Base-by-base conservation (phyloP, 2,888 invertebrate species). In the Ischnura elegans region DNA sequence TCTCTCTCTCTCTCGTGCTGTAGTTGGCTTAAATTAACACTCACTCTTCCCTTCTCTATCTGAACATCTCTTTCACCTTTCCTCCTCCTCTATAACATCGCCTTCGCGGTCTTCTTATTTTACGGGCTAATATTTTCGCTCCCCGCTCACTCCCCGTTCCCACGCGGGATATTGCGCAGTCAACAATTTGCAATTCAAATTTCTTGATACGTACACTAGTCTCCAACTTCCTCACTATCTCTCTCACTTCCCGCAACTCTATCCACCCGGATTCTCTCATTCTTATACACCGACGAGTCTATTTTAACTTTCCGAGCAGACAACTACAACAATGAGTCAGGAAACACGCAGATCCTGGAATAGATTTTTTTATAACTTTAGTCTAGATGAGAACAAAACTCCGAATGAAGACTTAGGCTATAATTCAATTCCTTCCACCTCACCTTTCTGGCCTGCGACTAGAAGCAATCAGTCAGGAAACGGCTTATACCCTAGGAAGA, bases 141-240 rank as follows among this genome's bases (percentile, higher is more conserved):
- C 36, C 66, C n/a, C 13, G 29, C 76, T 36, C 36, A 76, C 29
- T 76, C 36, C 76, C 76, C 76, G 76, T 76, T 51, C 51, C 51
- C 76, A 36, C 36, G 76, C 76, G 76, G 76, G 25, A 76, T 76
- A 76, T 76, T 8, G 76, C 76, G 29, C 10, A 8, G 29, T 76
- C 76, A 76, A 76, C 76, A 29, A 45, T 87, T 87, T 87, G 45
- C 87, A 46, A 87, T 87, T 87, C 87, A 46, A 87, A 46, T 87
- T 47, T 29, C 87, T 42, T 47, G 45, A 45, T 87, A 25, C n/a
- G n/a, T n/a, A n/a, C 47, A 45, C 47, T 47, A 8, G 29, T 87
- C 45, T 90, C 55, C 6, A n/a, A 8, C 87, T 90, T 19, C 42
- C 2, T 21, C 87, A 55, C 87, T 21, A 25, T 90, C 29, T 0